Evolutionary conservation across 2,797 vertebrate genomes (phyloP).

Genomic region (Tokudaia muenninki): DNA sequence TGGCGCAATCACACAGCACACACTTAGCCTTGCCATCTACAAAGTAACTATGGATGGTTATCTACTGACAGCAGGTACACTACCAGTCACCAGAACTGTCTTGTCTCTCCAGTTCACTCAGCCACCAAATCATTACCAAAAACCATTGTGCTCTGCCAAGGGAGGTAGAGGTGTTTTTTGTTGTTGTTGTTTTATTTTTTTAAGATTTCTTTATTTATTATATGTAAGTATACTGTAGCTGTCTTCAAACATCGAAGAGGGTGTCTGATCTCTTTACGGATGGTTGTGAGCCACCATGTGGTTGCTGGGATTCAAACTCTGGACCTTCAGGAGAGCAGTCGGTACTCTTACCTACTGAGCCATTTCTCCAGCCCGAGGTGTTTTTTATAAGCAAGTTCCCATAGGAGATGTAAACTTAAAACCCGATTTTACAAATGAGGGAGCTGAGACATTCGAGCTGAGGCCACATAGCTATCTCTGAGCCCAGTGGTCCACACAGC

Average conservation of each 20-base stretch:
- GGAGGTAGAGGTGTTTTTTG: neutral
- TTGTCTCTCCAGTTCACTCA: neutral
- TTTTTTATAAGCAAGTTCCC: neutral
- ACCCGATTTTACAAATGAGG: neutral
- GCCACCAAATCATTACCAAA: neutral
- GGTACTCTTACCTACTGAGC: no score
- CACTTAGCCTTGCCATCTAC: neutral
- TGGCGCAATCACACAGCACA: neutral
- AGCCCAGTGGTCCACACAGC: neutral
- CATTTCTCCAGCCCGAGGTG: neutral
- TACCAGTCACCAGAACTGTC: neutral
- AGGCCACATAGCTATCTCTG: neutral
- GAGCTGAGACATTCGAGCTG: neutral
- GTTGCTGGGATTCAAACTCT: no score
- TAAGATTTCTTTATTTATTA: no score
- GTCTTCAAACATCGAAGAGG: no score
- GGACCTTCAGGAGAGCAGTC: no score
- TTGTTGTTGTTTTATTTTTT: no score
- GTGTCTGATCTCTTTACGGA: no score
- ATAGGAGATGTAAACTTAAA: neutral
- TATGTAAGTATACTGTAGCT: no score
- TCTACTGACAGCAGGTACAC: neutral
- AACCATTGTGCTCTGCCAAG: neutral
- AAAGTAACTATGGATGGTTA: neutral
- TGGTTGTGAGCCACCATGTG: no score